Base-by-base conservation (phyloP, 2,113 vertebrate genomes). In the Cebus imitator region DNA sequence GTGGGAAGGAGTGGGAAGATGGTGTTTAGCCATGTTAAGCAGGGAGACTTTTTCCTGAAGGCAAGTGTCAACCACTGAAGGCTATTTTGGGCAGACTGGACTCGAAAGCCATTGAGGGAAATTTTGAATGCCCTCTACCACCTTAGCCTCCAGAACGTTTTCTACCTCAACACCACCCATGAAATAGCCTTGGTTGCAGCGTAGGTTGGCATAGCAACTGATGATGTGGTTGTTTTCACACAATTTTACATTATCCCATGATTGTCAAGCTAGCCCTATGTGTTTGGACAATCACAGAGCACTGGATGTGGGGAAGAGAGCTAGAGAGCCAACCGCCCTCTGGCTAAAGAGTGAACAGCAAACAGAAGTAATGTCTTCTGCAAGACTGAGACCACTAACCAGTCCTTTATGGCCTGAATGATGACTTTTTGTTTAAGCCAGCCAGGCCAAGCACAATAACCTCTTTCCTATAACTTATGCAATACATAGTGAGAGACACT, bases 171-270 rank as follows among this genome's bases (percentile, higher is more conserved):
- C 40, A 57, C 35, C 35, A 50, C 66, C 40, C 25, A 55, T 23
- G 20, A 91, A 85, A 86, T 16, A 94, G 32, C n/a, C 40, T 83
- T 48, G 79, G 58, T 32, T 58, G 89, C 40, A 52, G 78, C 25
- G 4, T 30, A 45, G 72, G 87, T 96, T 93, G 95, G 90, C 97
- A 96, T 91, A 92, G 97, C 92, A 97, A 96, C 91, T 30, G n/a
- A 90, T 66, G 50, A 80, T 30, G 70, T 80, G 94, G n/a, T 61
- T 57, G 50, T 57, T 88, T 72, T 52, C 61, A 40, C 68, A 17
- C 12, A 8, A 35, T 58, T 87, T 92, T 94, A 48, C 57, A 68
- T 66, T 61, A 43, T 70, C 48, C 88, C 27, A 18, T 32, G 82
- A 78, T 17, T 79, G 72, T 11, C 35, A 58, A 66, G 84, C 84